Base-by-base conservation (phyloP, 2,888 invertebrate species). In the Neoascia interrupta region DNA sequence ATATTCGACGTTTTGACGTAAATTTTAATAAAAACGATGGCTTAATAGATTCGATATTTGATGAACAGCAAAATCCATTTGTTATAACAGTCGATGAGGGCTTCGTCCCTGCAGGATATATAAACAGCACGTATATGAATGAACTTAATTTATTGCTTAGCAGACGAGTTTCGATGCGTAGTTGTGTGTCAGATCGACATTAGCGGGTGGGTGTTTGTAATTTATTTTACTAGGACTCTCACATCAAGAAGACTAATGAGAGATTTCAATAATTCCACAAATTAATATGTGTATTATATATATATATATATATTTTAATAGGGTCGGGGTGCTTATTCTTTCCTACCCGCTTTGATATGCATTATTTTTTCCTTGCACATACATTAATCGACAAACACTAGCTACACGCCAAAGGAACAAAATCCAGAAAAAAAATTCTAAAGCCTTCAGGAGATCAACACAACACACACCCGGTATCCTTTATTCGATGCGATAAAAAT, bases 1-100 rank as follows among this genome's bases (percentile, higher is more conserved):
- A 56, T 36, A 49, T 66, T 68, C 66, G 73, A 73, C 66, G 66
- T 56, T 54, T 73, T 73, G 79, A 79, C 79, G 73, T 73, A 49
- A 66, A 79, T 72, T 79, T 79, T 79, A 79, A 79, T 73, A 73
- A 79, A 79, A 73, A 66, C 73, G 54, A 72, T 73, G 60, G 61
- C 64, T 79, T 79, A 79, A 79, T 79, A 73, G 73, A 66, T 49
- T n/a, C 37, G 54, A 72, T 47, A 34, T 64, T 60, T 63, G 63
- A 63, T 63, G 72, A 72, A 54, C 54, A 47, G 39, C 72, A 26
- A 56, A 63, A 56, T 72, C 54, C 47, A 72, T 63, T 72, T 70
- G 36, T 53, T 63, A 60, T 41, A 53, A 39, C 51, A 43, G 36
- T 28, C 45, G 45, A 39, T 31, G 54, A 63, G 53, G 61, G 61